phyloP scores from a whole-genome alignment of 1,140 invertebrate species.

The Trinorchestia longiramus region DNA sequence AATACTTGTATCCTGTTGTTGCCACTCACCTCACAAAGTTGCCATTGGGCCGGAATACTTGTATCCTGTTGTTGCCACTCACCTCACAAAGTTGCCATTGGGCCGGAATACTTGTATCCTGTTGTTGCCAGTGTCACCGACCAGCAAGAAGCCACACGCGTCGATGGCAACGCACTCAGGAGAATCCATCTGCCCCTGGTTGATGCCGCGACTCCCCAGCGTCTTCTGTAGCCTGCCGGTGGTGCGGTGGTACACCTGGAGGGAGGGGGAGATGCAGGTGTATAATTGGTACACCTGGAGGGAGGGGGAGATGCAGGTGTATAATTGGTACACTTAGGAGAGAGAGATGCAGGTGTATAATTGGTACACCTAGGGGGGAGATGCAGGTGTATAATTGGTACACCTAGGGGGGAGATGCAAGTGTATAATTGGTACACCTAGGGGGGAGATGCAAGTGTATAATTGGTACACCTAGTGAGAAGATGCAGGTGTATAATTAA shows the following conservation, averaged over 20 bases:
- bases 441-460: too few species aligned
- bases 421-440: too few species aligned
- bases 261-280: too few species aligned
- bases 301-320: too few species aligned
- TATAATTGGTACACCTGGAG: too few species aligned
- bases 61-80: conserved; percentile 13
- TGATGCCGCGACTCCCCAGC: conserved; percentile 76
- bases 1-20: conserved; percentile 74
- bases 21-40: conserved; percentile 71
- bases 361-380: too few species aligned
- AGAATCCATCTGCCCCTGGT: conserved; percentile 77
- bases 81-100: conserved; percentile 75
- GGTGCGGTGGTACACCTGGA: conserved; percentile 68
- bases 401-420: too few species aligned
- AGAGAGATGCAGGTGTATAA: too few species aligned
- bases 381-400: too few species aligned
- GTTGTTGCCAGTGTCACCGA: conserved; percentile 83
- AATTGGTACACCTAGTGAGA: too few species aligned
- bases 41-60: conserved; percentile 79
- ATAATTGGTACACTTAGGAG: too few species aligned
- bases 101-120: conserved; percentile 81
- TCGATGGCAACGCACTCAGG: conserved; percentile 80
- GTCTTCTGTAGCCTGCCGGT: conserved; percentile 69
- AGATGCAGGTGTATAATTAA: too few species aligned
- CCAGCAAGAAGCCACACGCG: conserved; percentile 79